A percentile compares a stretch with the other conserved stretches of the same genome.
These are phyloP conservation scores for Mnemiopsis leidyi DNA, from an alignment of 37 sponge, comb jelly and placozoan genomes.

Conservation along the genomic window DNA sequence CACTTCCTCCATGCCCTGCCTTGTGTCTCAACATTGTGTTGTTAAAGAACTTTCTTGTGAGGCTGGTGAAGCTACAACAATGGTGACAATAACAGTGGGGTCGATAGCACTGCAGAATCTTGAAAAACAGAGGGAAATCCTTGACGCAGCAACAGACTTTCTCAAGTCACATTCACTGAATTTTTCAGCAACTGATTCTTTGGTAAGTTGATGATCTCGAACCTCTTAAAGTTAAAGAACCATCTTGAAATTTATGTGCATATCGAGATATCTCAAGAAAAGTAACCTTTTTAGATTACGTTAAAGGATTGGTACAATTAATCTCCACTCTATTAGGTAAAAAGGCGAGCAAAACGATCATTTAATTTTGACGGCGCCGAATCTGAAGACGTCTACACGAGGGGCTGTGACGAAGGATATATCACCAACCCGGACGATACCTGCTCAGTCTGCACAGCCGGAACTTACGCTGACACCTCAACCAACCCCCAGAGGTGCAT, in stretches of 20 bases:
- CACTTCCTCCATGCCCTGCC: background rate
- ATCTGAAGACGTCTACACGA: background rate
- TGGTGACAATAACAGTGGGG: background rate
- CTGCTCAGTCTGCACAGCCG: background rate
- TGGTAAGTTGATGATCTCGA: background rate
- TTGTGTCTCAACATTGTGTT: background rate
- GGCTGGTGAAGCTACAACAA: background rate
- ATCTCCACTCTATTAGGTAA: background rate
- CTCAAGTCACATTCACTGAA: background rate
- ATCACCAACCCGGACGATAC: background rate
- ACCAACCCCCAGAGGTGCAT: background rate
- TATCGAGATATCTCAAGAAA: no score
- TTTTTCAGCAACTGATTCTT: background rate
- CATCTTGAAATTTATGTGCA: no score
- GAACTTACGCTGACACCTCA: slow-evolving; percentile 16
- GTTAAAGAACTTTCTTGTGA: background rate
- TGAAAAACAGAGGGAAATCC: background rate
- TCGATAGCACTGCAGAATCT: background rate
- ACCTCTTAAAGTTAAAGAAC: no score
- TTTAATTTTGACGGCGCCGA: background rate
- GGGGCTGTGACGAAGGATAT: background rate
- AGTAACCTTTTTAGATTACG: no score
- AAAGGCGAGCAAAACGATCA: background rate
- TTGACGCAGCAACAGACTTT: background rate
- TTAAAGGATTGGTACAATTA: no score